Evolutionary conservation across 2,888 invertebrate genomes (phyloP).

Genomic region (Allygus modestus): DNA sequence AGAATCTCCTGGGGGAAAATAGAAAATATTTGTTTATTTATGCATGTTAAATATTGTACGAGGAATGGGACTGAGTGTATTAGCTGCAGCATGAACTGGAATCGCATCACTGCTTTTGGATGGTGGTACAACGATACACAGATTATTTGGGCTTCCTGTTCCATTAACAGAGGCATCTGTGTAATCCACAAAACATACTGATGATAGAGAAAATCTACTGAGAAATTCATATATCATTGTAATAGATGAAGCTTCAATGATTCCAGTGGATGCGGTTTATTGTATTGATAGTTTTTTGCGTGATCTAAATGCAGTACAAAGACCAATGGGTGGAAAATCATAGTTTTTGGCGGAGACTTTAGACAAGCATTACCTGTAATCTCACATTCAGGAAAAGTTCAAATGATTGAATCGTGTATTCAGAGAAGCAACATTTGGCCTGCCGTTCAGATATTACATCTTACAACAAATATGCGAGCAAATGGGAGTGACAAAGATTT

Average conservation of each 20-base stretch:
- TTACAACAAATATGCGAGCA: neutral
- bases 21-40: slow-evolving; percentile 16
- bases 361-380: neutral
- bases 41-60: slow-evolving; percentile 5
- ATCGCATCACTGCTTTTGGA: slow-evolving; percentile 29
- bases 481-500: neutral
- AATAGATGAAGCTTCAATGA: slow-evolving; percentile 1
- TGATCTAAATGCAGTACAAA: neutral
- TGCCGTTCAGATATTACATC: neutral
- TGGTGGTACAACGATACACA: slow-evolving; percentile 13
- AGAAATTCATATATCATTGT: neutral
- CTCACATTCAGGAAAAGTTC: neutral
- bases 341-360: slow-evolving; percentile 13
- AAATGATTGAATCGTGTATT: neutral
- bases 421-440: neutral
- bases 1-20: too few relatives aligned
- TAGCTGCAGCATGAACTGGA: slow-evolving; percentile 49
- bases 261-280: neutral
- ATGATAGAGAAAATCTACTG: neutral
- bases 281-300: neutral
- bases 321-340: neutral
- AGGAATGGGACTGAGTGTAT: neutral
- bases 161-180: neutral
- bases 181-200: neutral
- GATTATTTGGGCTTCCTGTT: slow-evolving; percentile 18